Evolutionary conservation across 2,888 invertebrate species (phyloP).

Genomic region (Cordilura impudica): DNA sequence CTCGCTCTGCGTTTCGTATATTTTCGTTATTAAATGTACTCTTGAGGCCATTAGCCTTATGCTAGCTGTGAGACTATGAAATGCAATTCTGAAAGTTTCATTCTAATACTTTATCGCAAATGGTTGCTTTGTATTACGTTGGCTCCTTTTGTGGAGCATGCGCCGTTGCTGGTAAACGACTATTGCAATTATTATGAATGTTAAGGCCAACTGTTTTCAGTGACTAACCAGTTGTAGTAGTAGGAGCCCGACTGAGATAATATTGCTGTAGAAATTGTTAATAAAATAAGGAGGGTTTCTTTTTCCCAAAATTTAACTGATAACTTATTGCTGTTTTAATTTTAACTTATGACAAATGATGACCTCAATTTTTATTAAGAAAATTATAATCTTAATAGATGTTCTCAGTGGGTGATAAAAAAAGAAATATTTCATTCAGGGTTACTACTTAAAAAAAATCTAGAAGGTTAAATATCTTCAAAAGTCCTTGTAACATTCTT

Average conservation of each 20-base stretch:
- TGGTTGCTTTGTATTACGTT: not conserved
- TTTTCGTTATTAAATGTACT: conserved; percentile 15
- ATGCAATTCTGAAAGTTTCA: conserved; percentile 54
- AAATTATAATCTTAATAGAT: not conserved
- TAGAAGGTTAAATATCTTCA: not conserved
- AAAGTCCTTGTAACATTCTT: not conserved
- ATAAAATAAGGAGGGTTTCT: conserved; percentile 3
- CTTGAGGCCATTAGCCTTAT: conserved; percentile 60
- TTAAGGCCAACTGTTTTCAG: conserved; percentile 56
- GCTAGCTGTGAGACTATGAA: conserved; percentile 24
- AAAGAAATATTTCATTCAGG: too few species aligned
- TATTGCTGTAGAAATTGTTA: not conserved
- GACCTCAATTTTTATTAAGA: conserved; percentile 41
- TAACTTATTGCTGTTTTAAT: not conserved
- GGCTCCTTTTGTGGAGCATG: conserved; percentile 54
- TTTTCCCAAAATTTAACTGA: not conserved
- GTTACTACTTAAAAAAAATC: not conserved
- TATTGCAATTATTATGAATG: conserved; percentile 50
- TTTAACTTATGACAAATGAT: not conserved
- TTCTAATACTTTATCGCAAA: conserved; percentile 19
- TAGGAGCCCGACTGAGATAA: conserved; percentile 38
- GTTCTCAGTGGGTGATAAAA: not conserved
- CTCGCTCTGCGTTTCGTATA: not conserved
- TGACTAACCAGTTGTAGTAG: conserved; percentile 69
- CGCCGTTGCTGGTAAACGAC: conserved; percentile 39